Evolutionary conservation across 2,113 vertebrate genomes (phyloP).

Genomic region (Felis chaus): DNA sequence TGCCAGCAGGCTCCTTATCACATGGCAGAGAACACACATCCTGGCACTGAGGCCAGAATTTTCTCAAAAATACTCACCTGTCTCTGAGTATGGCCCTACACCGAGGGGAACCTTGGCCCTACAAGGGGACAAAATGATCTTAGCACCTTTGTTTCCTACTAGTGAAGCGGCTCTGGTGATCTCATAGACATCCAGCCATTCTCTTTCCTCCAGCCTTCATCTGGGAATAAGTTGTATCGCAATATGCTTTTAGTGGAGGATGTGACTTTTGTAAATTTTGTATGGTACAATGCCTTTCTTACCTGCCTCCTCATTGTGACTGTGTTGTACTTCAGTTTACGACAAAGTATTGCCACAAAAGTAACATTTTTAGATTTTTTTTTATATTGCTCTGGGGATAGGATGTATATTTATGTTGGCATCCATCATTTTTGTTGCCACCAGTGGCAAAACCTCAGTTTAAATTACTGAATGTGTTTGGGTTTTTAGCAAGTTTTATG

Average conservation of each 20-base stretch:
- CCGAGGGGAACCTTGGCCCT: background rate
- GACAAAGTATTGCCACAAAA: background rate
- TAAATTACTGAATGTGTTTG: constrained; percentile 81
- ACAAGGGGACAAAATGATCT: background rate
- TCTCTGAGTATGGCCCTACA: background rate
- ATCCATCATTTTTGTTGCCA: constrained; percentile 79
- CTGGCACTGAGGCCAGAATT: background rate
- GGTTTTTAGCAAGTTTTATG: constrained; percentile 2
- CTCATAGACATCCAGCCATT: background rate
- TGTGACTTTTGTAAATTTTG: background rate
- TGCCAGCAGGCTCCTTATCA: background rate
- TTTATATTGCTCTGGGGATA: constrained; percentile 69
- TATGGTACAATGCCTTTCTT: background rate
- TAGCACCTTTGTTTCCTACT: background rate
- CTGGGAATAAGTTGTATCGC: background rate
- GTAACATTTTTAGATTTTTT: constrained; percentile 69
- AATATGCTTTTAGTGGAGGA: background rate
- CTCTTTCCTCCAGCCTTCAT: background rate
- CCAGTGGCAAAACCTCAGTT: constrained; percentile 40
- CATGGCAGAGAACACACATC: background rate
- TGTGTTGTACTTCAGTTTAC: background rate
- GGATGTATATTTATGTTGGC: constrained; percentile 78
- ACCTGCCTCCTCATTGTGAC: background rate
- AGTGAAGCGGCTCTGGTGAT: background rate
- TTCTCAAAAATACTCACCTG: background rate